phyloP scores from a whole-genome alignment of 2,888 invertebrate species.

The Salpingus planirostris region DNA sequence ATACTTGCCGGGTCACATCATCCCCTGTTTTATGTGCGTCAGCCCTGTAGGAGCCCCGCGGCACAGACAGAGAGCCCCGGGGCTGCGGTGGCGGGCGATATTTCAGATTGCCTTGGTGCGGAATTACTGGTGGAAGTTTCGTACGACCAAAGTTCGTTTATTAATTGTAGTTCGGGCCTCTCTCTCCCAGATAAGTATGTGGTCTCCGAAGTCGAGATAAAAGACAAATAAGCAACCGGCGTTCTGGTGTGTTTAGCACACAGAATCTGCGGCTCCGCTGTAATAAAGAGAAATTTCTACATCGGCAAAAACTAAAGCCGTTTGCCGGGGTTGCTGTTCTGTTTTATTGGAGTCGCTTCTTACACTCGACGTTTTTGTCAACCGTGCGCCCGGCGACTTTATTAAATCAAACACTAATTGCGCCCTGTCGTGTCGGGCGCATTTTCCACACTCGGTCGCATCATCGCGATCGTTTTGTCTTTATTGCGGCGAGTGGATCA shows the following conservation, averaged over 20 bases:
- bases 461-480: too few relatives aligned
- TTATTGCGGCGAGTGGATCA: too few relatives aligned
- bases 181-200: slow-evolving; percentile 26
- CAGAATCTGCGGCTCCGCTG: slow-evolving; percentile 7
- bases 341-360: slow-evolving; percentile 12
- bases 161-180: slow-evolving; percentile 33
- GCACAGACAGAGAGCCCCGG: slow-evolving; percentile 1
- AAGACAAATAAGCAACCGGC: slow-evolving; percentile 13
- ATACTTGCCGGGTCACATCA: slow-evolving; percentile 12
- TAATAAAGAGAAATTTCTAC: slow-evolving; percentile 15
- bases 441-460: too few relatives aligned
- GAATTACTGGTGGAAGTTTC: slow-evolving; percentile 30
- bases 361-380: slow-evolving; percentile 4
- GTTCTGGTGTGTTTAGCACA: slow-evolving; percentile 10
- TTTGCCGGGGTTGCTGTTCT: slow-evolving; percentile 8
- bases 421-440: too few relatives aligned
- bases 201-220: slow-evolving; percentile 18
- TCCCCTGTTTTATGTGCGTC: slow-evolving; percentile 5
- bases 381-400: slow-evolving; percentile 2
- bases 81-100: slow-evolving; percentile 24
- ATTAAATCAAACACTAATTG: slow-evolving; percentile 10
- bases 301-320: slow-evolving; percentile 10
- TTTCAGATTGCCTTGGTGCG: slow-evolving; percentile 32
- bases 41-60: slow-evolving; percentile 4
- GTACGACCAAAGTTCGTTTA: slow-evolving; percentile 35